Evolutionary conservation across 2,113 vertebrate genomes (phyloP).

Genomic region (Pycnonotus jocosus): DNA sequence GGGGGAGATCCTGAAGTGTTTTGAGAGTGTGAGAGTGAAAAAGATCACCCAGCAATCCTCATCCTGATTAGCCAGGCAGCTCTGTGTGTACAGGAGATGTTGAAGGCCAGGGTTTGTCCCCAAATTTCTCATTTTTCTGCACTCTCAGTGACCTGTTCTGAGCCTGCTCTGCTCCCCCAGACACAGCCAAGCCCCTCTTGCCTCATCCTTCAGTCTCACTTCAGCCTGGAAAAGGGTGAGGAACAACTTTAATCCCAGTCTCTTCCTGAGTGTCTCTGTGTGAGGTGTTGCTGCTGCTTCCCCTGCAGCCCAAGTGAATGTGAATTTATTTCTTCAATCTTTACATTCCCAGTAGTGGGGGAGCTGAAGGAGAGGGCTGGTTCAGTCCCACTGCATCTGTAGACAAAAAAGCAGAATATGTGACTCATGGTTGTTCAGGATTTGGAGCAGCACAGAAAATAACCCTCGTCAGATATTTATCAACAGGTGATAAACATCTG

Average conservation of each 20-base stretch:
- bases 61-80: not conserved
- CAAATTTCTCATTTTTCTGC: not conserved
- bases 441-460: not conserved
- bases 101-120: not conserved
- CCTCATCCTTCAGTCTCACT: not conserved
- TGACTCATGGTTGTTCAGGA: not conserved
- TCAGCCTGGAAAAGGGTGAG: not conserved
- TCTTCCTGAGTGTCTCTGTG: not conserved
- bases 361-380: not conserved
- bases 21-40: not conserved
- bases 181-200: not conserved
- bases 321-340: not conserved
- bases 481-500: not conserved
- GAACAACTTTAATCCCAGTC: not conserved
- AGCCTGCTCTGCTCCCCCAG: not conserved
- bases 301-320: not conserved
- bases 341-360: not conserved
- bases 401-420: not conserved
- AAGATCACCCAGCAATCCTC: not conserved
- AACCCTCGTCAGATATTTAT: not conserved
- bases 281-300: not conserved
- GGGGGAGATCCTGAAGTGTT: not conserved
- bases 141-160: not conserved
- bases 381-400: not conserved
- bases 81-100: not conserved